A percentile compares a stretch with the other conserved stretches of the same genome.
Conservation (phyloP, 2,797 vertebrate species). For the Anguilla megastoma region DNA sequence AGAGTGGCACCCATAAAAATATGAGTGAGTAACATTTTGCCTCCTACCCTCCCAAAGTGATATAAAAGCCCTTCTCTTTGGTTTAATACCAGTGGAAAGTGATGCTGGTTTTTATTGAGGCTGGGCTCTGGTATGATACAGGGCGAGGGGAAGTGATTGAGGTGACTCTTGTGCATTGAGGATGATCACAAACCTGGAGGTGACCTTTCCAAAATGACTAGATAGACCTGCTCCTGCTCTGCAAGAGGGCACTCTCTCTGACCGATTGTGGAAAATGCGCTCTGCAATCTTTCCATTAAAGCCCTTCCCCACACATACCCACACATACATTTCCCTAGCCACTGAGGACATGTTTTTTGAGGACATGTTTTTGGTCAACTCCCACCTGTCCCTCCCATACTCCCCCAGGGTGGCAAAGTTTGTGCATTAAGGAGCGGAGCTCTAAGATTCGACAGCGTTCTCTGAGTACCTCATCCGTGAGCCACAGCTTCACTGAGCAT, state of each 20-base stretch:
- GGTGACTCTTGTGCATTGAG: not conserved
- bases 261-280: constrained; percentile 47
- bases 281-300: constrained; percentile 41
- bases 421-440: constrained; percentile 55
- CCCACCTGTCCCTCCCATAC: not conserved
- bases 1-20: constrained; percentile 53
- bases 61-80: constrained; percentile 41
- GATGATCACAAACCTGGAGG: not conserved
- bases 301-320: not conserved
- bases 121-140: not conserved
- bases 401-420: constrained; percentile 35
- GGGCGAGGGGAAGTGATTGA: not conserved
- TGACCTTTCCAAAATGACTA: constrained; percentile 55
- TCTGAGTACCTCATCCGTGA: constrained; percentile 58
- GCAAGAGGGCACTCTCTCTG: constrained; percentile 18
- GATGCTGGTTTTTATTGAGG: constrained; percentile 18
- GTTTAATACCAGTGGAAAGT: constrained; percentile 56
- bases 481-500: constrained; percentile 42
- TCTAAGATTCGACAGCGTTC: constrained; percentile 55
- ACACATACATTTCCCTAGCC: not conserved
- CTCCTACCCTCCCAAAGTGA: constrained; percentile 57
- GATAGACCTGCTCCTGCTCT: constrained; percentile 25
- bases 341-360: not conserved
- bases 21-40: constrained; percentile 66
- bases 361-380: constrained; percentile 43